phyloP scores from a whole-genome alignment of 2,113 vertebrate genomes.

The Larimichthys crocea region DNA sequence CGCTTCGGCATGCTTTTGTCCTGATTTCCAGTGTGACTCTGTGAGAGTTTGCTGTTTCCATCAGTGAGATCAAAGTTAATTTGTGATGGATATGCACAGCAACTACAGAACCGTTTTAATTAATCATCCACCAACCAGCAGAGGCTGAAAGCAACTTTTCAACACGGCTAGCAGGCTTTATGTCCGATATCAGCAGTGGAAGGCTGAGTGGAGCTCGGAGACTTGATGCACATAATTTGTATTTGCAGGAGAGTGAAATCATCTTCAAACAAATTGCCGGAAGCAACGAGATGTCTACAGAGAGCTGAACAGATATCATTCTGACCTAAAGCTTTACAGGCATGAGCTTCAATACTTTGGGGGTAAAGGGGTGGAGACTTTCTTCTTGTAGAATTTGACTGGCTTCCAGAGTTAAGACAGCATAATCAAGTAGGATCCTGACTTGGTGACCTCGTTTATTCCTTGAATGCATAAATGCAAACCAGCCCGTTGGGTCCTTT shows the following conservation, averaged over 20 bases:
- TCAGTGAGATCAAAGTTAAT: neutral
- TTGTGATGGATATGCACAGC: neutral
- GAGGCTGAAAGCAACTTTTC: neutral
- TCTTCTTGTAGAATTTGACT: neutral
- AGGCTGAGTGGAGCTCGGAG: neutral
- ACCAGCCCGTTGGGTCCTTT: neutral
- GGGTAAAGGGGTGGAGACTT: slow-evolving; percentile 6
- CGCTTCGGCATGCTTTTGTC: neutral
- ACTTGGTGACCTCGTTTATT: slow-evolving; percentile 16
- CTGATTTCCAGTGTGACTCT: neutral
- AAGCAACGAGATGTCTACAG: neutral
- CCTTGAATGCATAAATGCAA: slow-evolving; percentile 3
- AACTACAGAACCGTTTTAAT: neutral
- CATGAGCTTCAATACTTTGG: neutral
- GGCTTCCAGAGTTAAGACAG: neutral
- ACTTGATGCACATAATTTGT: neutral
- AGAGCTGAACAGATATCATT: slow-evolving; percentile 11
- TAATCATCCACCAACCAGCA: neutral
- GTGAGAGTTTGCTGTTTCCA: neutral
- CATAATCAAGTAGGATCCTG: neutral
- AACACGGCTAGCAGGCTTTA: neutral
- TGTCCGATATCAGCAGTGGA: slow-evolving; percentile 16
- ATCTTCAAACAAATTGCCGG: slow-evolving; percentile 38
- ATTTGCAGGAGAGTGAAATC: slow-evolving; percentile 31
- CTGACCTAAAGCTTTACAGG: slow-evolving; percentile 3